phyloP scores from a whole-genome alignment of 2,113 vertebrate species.

The Glaucidium brasilianum region DNA sequence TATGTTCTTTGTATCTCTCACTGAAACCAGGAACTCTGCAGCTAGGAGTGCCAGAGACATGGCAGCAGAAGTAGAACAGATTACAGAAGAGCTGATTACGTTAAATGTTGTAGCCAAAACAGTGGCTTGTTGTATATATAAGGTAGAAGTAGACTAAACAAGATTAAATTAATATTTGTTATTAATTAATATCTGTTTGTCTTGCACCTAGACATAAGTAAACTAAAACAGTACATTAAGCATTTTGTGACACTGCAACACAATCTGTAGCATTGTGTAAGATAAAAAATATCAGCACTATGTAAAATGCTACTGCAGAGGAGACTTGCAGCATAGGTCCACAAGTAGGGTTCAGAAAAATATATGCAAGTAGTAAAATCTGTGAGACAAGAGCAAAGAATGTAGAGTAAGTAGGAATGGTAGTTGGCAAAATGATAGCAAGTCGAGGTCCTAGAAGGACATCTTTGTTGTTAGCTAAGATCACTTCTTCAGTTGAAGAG shows the following conservation, averaged over 20 bases:
- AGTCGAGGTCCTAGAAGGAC: background rate
- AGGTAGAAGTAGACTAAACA: background rate
- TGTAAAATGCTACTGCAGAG: background rate
- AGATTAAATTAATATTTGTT: background rate
- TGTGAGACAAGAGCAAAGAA: background rate
- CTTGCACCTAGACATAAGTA: background rate
- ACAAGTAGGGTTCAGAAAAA: background rate
- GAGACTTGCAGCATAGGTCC: background rate
- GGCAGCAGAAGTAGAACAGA: background rate
- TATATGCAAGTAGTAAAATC: background rate
- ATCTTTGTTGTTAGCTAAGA: background rate
- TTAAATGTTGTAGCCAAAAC: background rate
- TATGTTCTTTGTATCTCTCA: background rate
- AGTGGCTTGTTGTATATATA: background rate
- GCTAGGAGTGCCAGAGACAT: fast-evolving
- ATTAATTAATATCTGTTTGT: background rate
- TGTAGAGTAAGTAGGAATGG: background rate
- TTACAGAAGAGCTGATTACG: background rate
- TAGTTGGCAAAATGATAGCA: background rate
- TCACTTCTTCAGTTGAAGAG: background rate
- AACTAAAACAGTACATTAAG: background rate
- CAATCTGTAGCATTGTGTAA: background rate
- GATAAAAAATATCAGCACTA: background rate
- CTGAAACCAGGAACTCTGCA: background rate
- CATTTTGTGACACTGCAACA: background rate